phyloP scores from a whole-genome alignment of 2,888 invertebrate species.

The Quadriops clusia region DNA sequence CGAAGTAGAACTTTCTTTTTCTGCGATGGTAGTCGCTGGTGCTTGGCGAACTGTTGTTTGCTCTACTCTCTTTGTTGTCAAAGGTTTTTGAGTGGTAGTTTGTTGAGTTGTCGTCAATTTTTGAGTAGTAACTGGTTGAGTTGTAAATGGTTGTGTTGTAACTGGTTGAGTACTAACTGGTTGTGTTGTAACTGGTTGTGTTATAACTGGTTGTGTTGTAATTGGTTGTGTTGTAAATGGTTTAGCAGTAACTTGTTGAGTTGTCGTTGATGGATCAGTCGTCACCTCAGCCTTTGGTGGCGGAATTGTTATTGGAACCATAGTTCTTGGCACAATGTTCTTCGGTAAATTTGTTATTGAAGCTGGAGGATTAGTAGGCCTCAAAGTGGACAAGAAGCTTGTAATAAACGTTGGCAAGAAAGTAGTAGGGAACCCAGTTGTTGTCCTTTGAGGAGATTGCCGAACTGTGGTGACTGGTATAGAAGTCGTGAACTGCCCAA shows the following conservation, averaged over 20 bases:
- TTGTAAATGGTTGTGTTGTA: constrained; percentile 9
- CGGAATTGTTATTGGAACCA: constrained; percentile 9
- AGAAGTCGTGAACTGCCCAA: too few relatives aligned
- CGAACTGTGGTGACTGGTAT: constrained; percentile 4
- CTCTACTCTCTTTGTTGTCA: constrained; percentile 12
- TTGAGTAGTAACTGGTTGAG: constrained; percentile 11
- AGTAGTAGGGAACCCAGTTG: background rate
- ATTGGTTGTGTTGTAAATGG: constrained; percentile 28
- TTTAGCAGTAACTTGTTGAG: too few relatives aligned
- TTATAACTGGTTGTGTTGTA: constrained; percentile 18
- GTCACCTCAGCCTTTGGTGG: constrained; percentile 32
- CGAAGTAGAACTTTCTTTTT: too few relatives aligned
- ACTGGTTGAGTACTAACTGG: constrained; percentile 20
- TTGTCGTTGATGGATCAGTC: constrained; percentile 28
- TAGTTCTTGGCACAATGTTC: constrained; percentile 2
- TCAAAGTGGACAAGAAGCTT: constrained; percentile 11
- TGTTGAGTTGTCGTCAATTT: constrained; percentile 12
- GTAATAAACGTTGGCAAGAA: constrained; percentile 11
- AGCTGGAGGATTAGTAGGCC: constrained; percentile 14
- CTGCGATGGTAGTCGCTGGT: too few relatives aligned
- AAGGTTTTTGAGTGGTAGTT: constrained; percentile 16
- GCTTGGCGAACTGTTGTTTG: constrained; percentile 10
- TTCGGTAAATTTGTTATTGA: too few relatives aligned
- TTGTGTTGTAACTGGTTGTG: constrained; percentile 29
- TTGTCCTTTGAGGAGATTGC: too few relatives aligned